Evolutionary conservation across 2,113 vertebrate species (phyloP).

Genomic region (Muntiacus reevesi): DNA sequence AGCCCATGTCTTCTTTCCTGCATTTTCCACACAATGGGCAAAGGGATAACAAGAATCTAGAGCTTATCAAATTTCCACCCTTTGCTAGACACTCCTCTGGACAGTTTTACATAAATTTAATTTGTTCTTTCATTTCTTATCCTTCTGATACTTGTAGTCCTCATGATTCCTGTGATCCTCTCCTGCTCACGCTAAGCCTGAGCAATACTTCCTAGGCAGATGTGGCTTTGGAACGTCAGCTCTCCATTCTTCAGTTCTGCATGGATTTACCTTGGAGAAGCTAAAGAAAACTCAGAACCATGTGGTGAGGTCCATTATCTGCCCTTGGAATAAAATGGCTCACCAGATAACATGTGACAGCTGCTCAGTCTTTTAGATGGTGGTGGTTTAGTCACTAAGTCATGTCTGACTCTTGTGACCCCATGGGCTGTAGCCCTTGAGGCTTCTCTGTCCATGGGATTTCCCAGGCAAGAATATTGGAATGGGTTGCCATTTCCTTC

Average conservation of each 20-base stretch:
- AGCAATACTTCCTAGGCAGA: background rate
- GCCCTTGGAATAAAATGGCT: background rate
- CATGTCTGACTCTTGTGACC: background rate
- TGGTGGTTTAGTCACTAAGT: background rate
- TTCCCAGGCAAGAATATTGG: background rate
- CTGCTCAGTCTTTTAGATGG: too few relatives aligned
- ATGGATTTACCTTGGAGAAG: background rate
- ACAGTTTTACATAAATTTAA: background rate
- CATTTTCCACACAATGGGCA: background rate
- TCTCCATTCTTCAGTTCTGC: background rate
- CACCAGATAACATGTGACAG: accelerated
- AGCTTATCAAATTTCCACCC: background rate
- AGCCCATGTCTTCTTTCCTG: background rate
- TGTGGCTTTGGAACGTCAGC: background rate
- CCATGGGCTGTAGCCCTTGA: background rate
- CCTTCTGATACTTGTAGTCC: background rate
- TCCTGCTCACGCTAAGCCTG: background rate
- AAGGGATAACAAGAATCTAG: background rate
- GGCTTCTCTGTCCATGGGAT: background rate
- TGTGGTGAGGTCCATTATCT: background rate
- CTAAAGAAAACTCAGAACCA: background rate
- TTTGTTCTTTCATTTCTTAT: background rate
- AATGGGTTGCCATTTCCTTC: background rate
- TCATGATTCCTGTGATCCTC: background rate
- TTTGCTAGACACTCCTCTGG: background rate